phyloP scores from a whole-genome alignment of 2,888 invertebrate genomes.

The Diaphora mendica region DNA sequence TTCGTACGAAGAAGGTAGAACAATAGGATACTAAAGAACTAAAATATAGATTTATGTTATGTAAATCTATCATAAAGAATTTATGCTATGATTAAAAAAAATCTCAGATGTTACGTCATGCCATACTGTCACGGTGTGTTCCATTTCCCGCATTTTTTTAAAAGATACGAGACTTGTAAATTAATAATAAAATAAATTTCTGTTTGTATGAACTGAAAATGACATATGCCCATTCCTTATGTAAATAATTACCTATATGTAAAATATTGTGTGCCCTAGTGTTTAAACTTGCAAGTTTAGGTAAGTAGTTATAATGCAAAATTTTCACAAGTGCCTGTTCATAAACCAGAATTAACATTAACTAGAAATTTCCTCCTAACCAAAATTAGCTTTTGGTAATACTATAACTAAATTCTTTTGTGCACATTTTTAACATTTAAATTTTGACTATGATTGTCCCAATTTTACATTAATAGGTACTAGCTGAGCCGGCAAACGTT shows the following conservation, averaged over 20 bases:
- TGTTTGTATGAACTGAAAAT: neutral
- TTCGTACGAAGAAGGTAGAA: neutral
- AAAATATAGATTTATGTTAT: neutral
- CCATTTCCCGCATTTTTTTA: neutral
- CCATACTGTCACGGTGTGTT: neutral
- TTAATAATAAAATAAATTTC: neutral
- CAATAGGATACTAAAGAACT: neutral
- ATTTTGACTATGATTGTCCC: neutral
- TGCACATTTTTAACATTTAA: neutral
- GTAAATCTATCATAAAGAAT: neutral
- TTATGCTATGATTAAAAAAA: too few species aligned
- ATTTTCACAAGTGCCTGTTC: conserved; percentile 73
- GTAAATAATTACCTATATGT: neutral
- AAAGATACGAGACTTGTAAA: neutral
- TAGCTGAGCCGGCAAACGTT: too few species aligned
- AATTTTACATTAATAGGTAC: neutral
- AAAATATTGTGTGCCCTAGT: neutral
- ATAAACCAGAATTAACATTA: conserved; percentile 42
- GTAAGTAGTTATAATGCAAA: conserved; percentile 40
- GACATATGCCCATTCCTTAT: neutral
- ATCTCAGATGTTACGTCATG: too few species aligned
- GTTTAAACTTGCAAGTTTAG: conserved; percentile 27
- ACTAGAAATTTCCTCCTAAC: neutral
- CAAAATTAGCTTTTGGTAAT: neutral
- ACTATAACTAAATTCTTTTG: neutral